Evolutionary conservation across 2,797 vertebrate genomes (phyloP).

Genomic region (Hemitrygon akajei): DNA sequence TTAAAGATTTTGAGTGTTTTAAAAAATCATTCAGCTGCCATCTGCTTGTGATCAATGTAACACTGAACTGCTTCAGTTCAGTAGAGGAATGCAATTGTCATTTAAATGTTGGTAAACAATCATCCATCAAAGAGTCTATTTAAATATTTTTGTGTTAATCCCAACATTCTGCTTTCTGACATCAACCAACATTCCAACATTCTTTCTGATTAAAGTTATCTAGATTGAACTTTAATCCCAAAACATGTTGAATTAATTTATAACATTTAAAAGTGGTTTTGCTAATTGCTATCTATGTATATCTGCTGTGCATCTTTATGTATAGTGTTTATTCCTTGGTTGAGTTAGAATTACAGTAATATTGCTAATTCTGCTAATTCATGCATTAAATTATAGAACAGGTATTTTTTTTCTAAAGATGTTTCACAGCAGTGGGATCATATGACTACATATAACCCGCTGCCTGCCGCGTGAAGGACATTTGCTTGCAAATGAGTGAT

Average conservation of each 20-base stretch:
- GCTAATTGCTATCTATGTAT: neutral
- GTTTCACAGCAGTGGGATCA: constrained; percentile 54
- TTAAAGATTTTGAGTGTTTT: neutral
- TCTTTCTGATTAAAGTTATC: constrained; percentile 24
- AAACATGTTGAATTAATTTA: constrained; percentile 39
- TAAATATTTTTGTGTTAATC: neutral
- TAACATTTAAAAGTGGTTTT: constrained; percentile 36
- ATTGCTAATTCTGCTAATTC: neutral
- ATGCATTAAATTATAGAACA: neutral
- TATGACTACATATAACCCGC: constrained; percentile 44
- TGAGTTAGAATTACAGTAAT: neutral
- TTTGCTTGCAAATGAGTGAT: constrained; percentile 67
- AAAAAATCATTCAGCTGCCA: neutral
- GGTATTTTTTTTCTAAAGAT: constrained; percentile 53
- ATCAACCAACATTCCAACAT: constrained; percentile 44
- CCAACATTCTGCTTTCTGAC: constrained; percentile 51
- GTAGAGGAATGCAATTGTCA: neutral
- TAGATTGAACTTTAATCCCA: constrained; percentile 42
- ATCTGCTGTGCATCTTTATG: neutral
- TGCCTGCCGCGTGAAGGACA: constrained; percentile 54
- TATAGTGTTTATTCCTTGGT: neutral
- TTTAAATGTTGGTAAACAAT: neutral
- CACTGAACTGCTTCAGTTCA: neutral
- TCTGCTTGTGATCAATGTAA: neutral
- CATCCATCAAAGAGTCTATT: neutral